Conservation (phyloP, 2,888 invertebrate genomes). For the Leucoptera coffeella region DNA sequence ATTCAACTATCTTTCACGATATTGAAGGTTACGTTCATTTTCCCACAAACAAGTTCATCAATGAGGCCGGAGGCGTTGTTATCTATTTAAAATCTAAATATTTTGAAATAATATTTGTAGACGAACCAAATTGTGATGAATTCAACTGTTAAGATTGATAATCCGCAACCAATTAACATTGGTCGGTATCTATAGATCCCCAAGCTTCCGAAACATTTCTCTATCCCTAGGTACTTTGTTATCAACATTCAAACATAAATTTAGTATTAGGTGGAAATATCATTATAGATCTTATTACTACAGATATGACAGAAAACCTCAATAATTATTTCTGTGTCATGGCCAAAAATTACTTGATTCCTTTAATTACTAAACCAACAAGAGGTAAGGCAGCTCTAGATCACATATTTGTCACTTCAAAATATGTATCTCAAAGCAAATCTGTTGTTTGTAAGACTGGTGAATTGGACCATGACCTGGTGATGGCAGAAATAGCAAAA, state of each 20-base stretch:
- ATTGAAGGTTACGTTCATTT: conserved; percentile 3
- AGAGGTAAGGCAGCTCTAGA: conserved; percentile 6
- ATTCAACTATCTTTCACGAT: conserved; percentile 3
- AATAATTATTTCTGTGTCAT: conserved; percentile 4
- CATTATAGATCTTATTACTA: conserved; percentile 5
- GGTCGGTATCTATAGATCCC: conserved; percentile 6
- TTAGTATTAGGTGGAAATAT: conserved; percentile 7
- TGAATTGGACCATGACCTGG: too few species aligned
- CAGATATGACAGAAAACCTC: neutral
- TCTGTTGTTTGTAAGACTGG: too few species aligned
- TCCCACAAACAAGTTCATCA: conserved; percentile 7
- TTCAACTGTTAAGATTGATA: conserved; percentile 5
- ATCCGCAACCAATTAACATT: conserved; percentile 1
- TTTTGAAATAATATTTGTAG: conserved; percentile 3
- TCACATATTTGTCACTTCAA: too few species aligned
- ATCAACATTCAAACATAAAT: neutral
- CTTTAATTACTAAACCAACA: conserved; percentile 6
- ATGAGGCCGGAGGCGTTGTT: conserved; percentile 7
- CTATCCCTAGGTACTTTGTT: conserved; percentile 4
- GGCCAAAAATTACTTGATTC: conserved; percentile 4
- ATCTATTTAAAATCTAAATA: conserved; percentile 5
- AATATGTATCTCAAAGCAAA: too few species aligned
- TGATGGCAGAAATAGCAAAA: too few species aligned
- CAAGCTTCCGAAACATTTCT: conserved; percentile 4
- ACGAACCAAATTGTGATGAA: conserved; percentile 6